Evolutionary conservation across 2,888 invertebrate species (phyloP).

Genomic region (Metallyticus violacea): DNA sequence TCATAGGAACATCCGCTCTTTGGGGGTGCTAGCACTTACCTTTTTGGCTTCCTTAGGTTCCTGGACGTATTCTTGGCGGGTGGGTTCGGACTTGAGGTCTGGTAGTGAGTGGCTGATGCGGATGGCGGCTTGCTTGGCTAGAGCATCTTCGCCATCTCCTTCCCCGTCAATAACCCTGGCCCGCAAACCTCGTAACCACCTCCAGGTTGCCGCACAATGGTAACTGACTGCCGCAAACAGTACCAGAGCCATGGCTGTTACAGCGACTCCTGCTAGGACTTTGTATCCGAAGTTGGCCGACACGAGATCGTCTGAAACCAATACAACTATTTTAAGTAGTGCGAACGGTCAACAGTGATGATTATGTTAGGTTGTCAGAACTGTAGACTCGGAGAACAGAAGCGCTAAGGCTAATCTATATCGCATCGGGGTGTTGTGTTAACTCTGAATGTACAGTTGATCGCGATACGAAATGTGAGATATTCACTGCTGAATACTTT

Average conservation of each 20-base stretch:
- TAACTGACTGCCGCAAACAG: slow-evolving; percentile 68
- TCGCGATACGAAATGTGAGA: too few species aligned
- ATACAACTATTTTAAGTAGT: too few species aligned
- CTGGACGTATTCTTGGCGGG: slow-evolving; percentile 67
- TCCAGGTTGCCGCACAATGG: slow-evolving; percentile 71
- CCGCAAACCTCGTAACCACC: slow-evolving; percentile 52
- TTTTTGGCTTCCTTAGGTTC: slow-evolving; percentile 68
- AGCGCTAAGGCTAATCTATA: too few species aligned
- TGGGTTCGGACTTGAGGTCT: slow-evolving; percentile 67
- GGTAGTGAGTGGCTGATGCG: slow-evolving; percentile 74
- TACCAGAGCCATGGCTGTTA: slow-evolving; percentile 63
- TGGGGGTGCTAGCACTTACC: slow-evolving; percentile 54
- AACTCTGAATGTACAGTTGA: too few species aligned
- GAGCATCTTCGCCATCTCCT: slow-evolving; percentile 30
- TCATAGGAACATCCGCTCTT: too few species aligned
- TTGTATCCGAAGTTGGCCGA: slow-evolving; percentile 34
- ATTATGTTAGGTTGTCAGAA: too few species aligned
- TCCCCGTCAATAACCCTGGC: not conserved
- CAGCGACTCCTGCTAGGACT: slow-evolving; percentile 55
- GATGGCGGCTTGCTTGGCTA: slow-evolving; percentile 60
- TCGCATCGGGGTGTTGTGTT: too few species aligned
- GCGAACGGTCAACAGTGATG: too few species aligned
- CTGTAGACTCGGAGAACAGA: too few species aligned
- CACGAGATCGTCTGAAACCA: not conserved
- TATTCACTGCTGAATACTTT: too few species aligned